A percentile compares a stretch with the other conserved stretches of the same genome.
Evolutionary conservation across 2,888 invertebrate genomes (phyloP).

Genomic region (Lamellibrachia satsuma): DNA sequence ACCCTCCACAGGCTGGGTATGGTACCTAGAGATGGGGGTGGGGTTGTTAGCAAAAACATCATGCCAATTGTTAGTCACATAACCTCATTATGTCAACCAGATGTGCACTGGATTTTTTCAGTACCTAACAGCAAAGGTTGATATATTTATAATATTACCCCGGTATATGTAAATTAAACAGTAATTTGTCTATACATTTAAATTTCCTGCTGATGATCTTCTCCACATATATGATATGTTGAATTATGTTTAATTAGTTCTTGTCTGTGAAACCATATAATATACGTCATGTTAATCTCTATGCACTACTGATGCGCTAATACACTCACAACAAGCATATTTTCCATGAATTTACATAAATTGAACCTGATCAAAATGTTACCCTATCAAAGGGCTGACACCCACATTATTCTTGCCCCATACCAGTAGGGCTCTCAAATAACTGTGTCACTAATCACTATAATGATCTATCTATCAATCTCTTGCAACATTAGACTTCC

Average conservation of each 20-base stretch:
- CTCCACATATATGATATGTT: not conserved
- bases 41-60: not conserved
- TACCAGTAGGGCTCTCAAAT: not conserved
- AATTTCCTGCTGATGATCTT: not conserved
- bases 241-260: not conserved
- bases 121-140: not conserved
- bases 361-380: not conserved
- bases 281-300: not conserved
- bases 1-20: constrained; percentile 32
- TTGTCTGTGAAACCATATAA: too few species aligned
- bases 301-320: not conserved
- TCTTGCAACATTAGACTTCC: not conserved
- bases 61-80: not conserved
- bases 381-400: not conserved
- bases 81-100: not conserved
- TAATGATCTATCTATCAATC: not conserved
- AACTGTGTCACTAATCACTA: not conserved
- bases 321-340: not conserved
- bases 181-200: not conserved
- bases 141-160: not conserved
- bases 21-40: constrained; percentile 24
- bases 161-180: not conserved
- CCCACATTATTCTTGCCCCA: not conserved
- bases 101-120: not conserved
- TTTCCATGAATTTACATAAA: not conserved